These are phyloP conservation scores for Phallusia fumigata DNA, from an alignment of 23 tunicate species.

Conservation along the genomic window DNA sequence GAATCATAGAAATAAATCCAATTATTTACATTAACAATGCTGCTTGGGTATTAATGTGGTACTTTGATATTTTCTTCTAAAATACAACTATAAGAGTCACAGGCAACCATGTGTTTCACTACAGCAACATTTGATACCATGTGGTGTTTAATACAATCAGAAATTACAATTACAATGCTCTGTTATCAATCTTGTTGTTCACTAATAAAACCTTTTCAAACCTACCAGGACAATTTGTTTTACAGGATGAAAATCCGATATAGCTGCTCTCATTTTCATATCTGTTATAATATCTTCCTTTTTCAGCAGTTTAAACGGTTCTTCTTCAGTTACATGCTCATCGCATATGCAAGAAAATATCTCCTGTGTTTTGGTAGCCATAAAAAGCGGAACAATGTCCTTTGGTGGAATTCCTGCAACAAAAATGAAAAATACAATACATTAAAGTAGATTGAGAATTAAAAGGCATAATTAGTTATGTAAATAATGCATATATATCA, in stretches of 20 bases:
- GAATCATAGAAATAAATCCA: too few relatives aligned
- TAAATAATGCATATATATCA: too few relatives aligned
- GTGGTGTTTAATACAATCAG: background rate
- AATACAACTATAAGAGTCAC: too few relatives aligned
- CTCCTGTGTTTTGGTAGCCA: conserved; percentile 85
- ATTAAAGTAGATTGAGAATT: too few relatives aligned
- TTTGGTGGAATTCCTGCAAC: conserved; percentile 33
- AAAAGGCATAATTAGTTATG: too few relatives aligned
- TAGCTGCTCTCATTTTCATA: conserved; percentile 91
- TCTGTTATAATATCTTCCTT: conserved; percentile 81
- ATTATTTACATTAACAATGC: too few relatives aligned
- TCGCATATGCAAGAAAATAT: conserved; percentile 74
- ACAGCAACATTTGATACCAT: background rate
- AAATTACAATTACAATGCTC: background rate
- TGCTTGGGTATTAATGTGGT: too few relatives aligned
- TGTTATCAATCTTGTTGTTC: background rate
- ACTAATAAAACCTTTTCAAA: background rate
- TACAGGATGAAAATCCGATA: conserved; percentile 93
- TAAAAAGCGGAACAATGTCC: conserved; percentile 71
- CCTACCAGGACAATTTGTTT: conserved; percentile 79
- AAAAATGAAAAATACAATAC: background rate
- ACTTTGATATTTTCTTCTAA: too few relatives aligned
- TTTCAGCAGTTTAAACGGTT: conserved; percentile 70
- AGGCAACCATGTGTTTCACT: too few relatives aligned
- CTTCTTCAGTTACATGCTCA: conserved; percentile 89